Evolutionary conservation across 2,797 vertebrate genomes (phyloP), one percentile per base, ranked within the genome.

Genomic region (Remorina albescens): DNA sequence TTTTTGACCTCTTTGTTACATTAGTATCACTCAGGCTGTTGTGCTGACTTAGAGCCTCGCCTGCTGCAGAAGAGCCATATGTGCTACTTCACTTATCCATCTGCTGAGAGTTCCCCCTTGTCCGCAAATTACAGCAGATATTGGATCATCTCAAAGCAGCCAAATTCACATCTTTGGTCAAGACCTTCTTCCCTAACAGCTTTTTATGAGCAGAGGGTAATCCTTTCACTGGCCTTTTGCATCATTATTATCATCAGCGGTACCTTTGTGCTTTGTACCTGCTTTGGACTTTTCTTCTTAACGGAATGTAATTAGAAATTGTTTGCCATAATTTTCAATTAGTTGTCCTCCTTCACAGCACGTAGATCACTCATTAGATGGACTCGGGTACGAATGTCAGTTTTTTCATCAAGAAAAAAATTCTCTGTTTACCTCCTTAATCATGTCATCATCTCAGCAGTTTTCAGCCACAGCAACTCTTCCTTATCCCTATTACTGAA

Each of bases 141-240:
- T 71, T 60, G 30, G 37, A 36, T 73, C 44, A 64, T 75, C 55
- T 63, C 53, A 66, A 37, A 58, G 64, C 54, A 26, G 61, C 18
- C 25, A 50, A 55, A 75, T 44, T 54, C 28, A 65, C n/a, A 25
- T 56, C 28, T 55, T 67, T 54, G 30, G 54, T 70, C 64, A 51
- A 30, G 58, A n/a, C 5, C 51, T 54, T 59, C 11, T 46, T n/a
- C 10, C 32, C n/a, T 25, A 23, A 16, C 25, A 68, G 51, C n/a
- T 7, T 30, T 50, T 57, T 23, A 61, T 57, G 56, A 65, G n/a
- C 4, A 49, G 34, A 63, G 4, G 59, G n/a, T 1, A 6, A 5
- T 50, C 4, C 49, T 34, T 5, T 54, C 34, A 42, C 34, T 66
- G 32, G 23, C 49, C 32, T 78, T 69, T 55, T 54, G 18, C 55